phyloP scores from a whole-genome alignment of 2,113 vertebrate species.

The Tupaia tana region DNA sequence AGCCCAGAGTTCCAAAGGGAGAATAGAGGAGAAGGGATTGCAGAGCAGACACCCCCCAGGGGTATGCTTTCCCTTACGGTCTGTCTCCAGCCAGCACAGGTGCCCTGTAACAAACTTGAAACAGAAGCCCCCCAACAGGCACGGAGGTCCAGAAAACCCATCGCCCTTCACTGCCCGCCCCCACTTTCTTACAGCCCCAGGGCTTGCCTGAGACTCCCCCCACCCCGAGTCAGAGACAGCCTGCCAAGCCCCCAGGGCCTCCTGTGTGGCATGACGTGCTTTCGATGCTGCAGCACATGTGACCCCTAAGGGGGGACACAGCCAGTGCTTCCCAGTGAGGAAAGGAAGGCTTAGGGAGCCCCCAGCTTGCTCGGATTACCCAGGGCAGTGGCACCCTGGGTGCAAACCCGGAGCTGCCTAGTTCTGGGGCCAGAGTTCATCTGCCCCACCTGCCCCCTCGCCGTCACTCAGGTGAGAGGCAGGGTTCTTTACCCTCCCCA shows the following conservation, averaged over 20 bases:
- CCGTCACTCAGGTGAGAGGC: background rate
- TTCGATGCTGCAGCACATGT: background rate
- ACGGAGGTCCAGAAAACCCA: background rate
- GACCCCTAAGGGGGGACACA: background rate
- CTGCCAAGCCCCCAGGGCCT: background rate
- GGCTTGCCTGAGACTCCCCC: background rate
- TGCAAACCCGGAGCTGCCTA: background rate
- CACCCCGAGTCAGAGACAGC: background rate
- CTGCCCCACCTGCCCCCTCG: rapidly evolving
- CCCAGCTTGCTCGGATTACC: background rate
- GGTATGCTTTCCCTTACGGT: too few species aligned
- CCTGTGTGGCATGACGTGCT: background rate
- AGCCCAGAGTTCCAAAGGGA: too few species aligned
- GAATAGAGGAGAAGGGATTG: too few species aligned
- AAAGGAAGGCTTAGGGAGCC: background rate
- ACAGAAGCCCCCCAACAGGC: too few species aligned
- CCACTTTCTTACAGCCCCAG: too few species aligned
- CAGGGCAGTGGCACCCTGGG: background rate
- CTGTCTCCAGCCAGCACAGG: too few species aligned
- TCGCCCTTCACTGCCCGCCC: background rate
- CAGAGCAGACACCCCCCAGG: too few species aligned
- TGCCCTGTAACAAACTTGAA: too few species aligned
- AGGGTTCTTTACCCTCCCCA: background rate
- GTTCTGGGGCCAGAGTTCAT: background rate
- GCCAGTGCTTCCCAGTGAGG: background rate